phyloP scores from a whole-genome alignment of 2,113 vertebrate genomes.

The Megaceryle torquata region DNA sequence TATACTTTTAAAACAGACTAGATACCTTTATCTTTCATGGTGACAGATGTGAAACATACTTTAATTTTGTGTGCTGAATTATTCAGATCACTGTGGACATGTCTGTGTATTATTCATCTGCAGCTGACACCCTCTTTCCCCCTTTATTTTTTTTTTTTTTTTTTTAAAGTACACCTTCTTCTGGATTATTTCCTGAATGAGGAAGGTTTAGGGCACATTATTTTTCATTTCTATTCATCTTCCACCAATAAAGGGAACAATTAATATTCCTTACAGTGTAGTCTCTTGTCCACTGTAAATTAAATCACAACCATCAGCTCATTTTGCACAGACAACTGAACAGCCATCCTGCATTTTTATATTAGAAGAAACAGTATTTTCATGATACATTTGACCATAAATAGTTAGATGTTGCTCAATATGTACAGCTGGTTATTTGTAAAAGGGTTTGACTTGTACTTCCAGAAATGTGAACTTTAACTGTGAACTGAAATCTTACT shows the following conservation, averaged over 20 bases:
- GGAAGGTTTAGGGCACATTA: background rate
- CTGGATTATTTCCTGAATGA: background rate
- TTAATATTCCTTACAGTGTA: background rate
- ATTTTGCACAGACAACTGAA: background rate
- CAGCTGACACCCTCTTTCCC: background rate
- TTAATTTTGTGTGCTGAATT: conserved; percentile 46
- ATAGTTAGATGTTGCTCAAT: background rate
- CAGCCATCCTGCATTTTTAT: background rate
- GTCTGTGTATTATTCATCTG: background rate
- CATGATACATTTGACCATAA: background rate
- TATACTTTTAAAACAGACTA: conserved; percentile 9
- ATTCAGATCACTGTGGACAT: conserved; percentile 14
- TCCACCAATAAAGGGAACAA: background rate
- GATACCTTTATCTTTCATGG: conserved; percentile 11
- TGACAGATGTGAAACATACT: conserved; percentile 44
- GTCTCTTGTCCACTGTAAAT: background rate
- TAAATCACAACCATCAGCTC: background rate
- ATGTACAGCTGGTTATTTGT: background rate
- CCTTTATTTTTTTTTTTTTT: background rate
- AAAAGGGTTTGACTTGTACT: background rate
- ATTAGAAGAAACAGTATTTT: background rate
- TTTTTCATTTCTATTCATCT: background rate
- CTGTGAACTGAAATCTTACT: background rate
- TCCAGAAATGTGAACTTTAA: background rate
- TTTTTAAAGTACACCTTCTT: background rate